A percentile compares a stretch with the other conserved stretches of the same genome.
These are phyloP conservation scores for Caerostris extrusa DNA, from an alignment of 1,140 invertebrate genomes.

Conservation along the genomic window DNA sequence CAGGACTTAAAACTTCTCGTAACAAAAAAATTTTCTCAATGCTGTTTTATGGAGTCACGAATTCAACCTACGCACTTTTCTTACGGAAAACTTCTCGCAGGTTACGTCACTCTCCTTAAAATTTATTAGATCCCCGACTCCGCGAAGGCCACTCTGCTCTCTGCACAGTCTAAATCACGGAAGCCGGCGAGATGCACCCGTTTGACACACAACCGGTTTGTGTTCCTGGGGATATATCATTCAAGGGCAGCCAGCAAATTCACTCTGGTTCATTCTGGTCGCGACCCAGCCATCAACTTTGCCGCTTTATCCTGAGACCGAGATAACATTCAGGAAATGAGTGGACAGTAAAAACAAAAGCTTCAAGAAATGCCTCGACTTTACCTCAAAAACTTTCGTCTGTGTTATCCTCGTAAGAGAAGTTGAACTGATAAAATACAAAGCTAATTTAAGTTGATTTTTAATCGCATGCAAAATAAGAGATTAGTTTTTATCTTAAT, in stretches of 20 bases:
- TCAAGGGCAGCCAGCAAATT: conserved; percentile 17
- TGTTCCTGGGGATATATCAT: conserved; percentile 29
- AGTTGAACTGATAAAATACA: too few relatives aligned
- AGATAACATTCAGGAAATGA: too few relatives aligned
- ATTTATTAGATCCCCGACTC: conserved; percentile 39
- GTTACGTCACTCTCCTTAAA: conserved; percentile 40
- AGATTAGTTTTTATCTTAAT: too few relatives aligned
- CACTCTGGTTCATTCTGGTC: not conserved
- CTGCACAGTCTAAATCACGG: conserved; percentile 47
- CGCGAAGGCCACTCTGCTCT: conserved; percentile 29
- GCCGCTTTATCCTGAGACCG: not conserved
- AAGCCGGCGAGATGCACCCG: conserved; percentile 39
- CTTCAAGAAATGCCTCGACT: too few relatives aligned
- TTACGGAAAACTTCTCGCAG: conserved; percentile 1
- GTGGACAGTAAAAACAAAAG: too few relatives aligned
- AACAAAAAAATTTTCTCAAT: not conserved
- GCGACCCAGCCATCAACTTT: not conserved
- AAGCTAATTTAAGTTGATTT: too few relatives aligned
- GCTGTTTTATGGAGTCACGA: not conserved
- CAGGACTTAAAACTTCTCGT: not conserved
- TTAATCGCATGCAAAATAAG: too few relatives aligned
- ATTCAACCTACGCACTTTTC: conserved; percentile 9
- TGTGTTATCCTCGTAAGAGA: too few relatives aligned
- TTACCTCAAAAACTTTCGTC: too few relatives aligned
- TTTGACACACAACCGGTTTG: conserved; percentile 9